These are phyloP conservation scores for Galago senegalensis DNA, from an alignment of 2,797 vertebrate genomes.

Conservation along the genomic window DNA sequence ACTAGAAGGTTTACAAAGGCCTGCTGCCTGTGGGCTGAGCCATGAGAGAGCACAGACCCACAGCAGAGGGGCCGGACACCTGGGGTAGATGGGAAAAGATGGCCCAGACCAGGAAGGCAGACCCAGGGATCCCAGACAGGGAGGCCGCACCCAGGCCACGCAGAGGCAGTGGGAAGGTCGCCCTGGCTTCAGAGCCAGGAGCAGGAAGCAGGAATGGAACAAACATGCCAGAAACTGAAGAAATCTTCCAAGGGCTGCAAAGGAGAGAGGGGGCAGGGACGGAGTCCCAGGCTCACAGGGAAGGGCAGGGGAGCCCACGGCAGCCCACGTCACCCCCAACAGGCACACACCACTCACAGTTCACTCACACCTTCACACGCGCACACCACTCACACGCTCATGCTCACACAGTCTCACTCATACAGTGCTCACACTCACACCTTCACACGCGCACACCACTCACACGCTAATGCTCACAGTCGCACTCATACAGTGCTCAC, in stretches of 20 bases:
- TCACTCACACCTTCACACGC: no score
- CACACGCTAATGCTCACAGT: no score
- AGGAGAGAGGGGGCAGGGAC: background rate
- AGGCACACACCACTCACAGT: background rate
- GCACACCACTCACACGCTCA: no score
- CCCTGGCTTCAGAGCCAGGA: background rate
- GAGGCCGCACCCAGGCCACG: no score
- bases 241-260: background rate
- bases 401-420: no score
- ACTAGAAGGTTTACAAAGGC: no score
- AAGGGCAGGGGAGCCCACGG: background rate
- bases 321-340: background rate
- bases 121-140: fast-evolving
- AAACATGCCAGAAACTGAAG: background rate
- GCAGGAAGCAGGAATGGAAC: background rate
- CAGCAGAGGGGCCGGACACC: background rate
- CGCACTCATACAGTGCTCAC: no score
- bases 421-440: no score
- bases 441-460: no score
- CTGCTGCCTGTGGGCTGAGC: background rate
- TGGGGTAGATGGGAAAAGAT: background rate
- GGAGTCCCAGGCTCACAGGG: background rate
- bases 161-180: background rate
- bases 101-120: background rate
- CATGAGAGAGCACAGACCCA: background rate